Evolutionary conservation across 2,797 vertebrate species (phyloP), one percentile per base, ranked within the genome.

Genomic region (Crax fasciolata): DNA sequence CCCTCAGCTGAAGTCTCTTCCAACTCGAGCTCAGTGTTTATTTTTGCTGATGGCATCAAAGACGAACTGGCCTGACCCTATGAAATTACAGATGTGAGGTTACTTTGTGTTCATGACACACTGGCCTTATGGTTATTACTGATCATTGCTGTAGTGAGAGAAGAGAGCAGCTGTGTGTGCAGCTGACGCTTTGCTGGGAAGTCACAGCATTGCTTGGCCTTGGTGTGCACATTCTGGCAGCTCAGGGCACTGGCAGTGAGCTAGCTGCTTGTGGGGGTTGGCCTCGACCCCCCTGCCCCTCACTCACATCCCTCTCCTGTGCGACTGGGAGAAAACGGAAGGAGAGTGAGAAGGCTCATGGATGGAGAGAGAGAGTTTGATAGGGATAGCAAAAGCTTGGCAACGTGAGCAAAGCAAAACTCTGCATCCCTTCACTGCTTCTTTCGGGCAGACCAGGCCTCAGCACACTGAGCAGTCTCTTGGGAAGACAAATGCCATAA

Each of bases 1-100:
- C 98, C 98, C 48, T 98, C 97, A 30, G 93, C 96, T 96, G 98
- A 94, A 77, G 90, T 97, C 54, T 95, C 89, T 16, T 92, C 95
- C 9, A 97, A 77, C n/a, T 98, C 97, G 82, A 95, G 93, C 58
- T 98, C 97, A 28, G 96, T 72, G 48, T 95, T 91, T 9, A 98
- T 62, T 96, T 51, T 98, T 81, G 72, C 65, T 74, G 89, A 98
- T 84, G 7, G 93, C 79, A 82, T 99, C 98, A 97, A 97, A 98
- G 87, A 99, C 92, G 79, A 98, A 98, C 86, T 98, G 95, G 83
- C 98, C 99, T 99, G 93, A 67, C 83, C 44, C 59, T 49, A 39
- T 20, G 94, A 91, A 63, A 76, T 39, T 57, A 61, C 16, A 9
- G 20, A 61, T n/a, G 21, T 23, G 18, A 61, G n/a, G 11, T 48